phyloP scores from a whole-genome alignment of 2,113 vertebrate species.

The Poicephalus meyeri region DNA sequence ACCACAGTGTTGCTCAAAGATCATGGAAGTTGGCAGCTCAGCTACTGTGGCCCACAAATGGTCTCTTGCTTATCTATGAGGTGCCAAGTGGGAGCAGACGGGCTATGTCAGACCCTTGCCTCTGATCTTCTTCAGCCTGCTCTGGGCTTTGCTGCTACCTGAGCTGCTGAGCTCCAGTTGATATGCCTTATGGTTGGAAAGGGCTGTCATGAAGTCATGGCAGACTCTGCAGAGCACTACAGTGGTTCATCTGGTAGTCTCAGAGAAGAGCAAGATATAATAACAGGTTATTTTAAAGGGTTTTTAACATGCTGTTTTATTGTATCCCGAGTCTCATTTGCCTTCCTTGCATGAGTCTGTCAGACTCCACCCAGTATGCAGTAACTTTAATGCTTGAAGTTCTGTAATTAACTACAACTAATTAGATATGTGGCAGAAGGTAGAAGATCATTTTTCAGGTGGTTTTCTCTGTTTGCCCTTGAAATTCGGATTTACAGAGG shows the following conservation, averaged over 20 bases:
- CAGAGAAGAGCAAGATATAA: neutral
- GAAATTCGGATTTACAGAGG: neutral
- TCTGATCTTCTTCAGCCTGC: neutral
- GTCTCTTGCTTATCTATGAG: fast-evolving
- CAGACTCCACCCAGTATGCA: neutral
- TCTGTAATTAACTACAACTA: neutral
- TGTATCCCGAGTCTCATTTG: neutral
- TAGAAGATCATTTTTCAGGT: neutral
- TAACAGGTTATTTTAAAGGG: neutral
- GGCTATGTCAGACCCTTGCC: neutral
- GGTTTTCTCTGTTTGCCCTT: neutral
- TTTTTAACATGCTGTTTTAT: neutral
- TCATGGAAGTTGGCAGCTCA: neutral
- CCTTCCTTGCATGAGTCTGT: neutral
- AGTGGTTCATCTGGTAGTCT: neutral
- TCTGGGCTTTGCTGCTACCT: neutral
- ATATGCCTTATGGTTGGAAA: neutral
- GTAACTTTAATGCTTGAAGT: neutral
- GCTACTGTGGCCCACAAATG: neutral
- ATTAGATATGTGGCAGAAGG: neutral
- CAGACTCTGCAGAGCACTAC: neutral
- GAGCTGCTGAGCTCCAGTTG: neutral
- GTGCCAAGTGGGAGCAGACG: neutral
- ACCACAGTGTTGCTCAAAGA: no score
- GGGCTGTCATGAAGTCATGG: neutral